Percentiles rank a stretch among this genome's conserved stretches.
phyloP scores from a whole-genome alignment of 2,797 vertebrate genomes.

The Heterohyrax brucei region DNA sequence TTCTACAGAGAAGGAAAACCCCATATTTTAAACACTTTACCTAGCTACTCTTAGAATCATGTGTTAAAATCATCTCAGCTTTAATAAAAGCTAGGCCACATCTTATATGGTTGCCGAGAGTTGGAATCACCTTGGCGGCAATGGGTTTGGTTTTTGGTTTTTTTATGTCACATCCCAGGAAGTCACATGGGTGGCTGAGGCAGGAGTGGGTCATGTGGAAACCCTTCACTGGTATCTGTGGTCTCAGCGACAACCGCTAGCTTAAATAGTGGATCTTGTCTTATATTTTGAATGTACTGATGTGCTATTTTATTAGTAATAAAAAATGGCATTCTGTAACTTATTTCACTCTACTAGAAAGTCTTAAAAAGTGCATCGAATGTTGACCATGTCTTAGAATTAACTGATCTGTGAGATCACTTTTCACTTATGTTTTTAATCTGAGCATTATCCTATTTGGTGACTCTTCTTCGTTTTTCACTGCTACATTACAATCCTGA shows the following conservation, averaged over 20 bases:
- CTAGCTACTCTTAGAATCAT: not conserved
- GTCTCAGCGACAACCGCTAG: not conserved
- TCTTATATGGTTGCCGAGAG: too few relatives aligned
- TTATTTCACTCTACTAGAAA: not conserved
- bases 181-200: not conserved
- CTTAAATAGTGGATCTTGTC: not conserved
- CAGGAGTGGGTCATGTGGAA: not conserved
- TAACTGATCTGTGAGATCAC: not conserved
- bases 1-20: not conserved
- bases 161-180: not conserved
- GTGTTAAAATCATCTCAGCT: not conserved
- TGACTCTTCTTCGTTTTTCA: not conserved
- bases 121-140: too few relatives aligned
- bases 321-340: not conserved
- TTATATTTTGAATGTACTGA: not conserved
- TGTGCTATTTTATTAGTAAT: not conserved
- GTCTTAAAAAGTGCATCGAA: constrained; percentile 2
- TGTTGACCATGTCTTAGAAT: not conserved
- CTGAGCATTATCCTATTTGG: not conserved
- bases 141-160: too few relatives aligned
- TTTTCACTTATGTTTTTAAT: not conserved
- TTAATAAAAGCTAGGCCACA: not conserved
- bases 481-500: not conserved
- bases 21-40: not conserved
- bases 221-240: not conserved